Evolutionary conservation across 2,113 vertebrate species (phyloP).

Genomic region (Nothobranchius kuhntae): DNA sequence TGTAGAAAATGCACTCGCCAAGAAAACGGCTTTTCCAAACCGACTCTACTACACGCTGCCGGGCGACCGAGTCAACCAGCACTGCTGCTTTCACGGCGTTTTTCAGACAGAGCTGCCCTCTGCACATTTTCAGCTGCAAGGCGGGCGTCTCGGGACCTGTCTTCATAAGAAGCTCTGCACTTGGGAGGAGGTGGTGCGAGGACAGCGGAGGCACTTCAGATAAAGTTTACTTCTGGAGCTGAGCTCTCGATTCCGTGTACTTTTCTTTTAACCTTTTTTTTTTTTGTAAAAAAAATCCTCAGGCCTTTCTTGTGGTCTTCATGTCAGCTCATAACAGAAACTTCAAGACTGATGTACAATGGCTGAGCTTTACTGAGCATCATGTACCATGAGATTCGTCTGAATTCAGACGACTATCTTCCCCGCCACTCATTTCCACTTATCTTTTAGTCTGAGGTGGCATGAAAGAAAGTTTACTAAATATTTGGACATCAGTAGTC

Average conservation of each 20-base stretch:
- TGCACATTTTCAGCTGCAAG: constrained; percentile 26
- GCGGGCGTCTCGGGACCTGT: constrained; percentile 33
- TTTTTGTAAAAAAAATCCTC: constrained; percentile 27
- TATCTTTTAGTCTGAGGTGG: constrained; percentile 58
- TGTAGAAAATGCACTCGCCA: constrained; percentile 77
- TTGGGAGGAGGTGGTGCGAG: constrained; percentile 33
- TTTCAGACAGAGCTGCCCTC: constrained; percentile 24
- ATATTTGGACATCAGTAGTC: constrained; percentile 49
- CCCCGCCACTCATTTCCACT: constrained; percentile 44
- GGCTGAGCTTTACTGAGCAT: constrained; percentile 53
- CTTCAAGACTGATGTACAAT: constrained; percentile 21
- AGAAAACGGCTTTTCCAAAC: constrained; percentile 87
- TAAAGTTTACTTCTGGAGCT: constrained; percentile 70
- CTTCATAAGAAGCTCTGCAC: constrained; percentile 30
- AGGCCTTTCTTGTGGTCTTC: constrained; percentile 50
- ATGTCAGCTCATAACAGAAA: constrained; percentile 68
- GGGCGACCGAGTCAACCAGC: constrained; percentile 30
- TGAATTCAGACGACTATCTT: constrained; percentile 33
- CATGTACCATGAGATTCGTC: constrained; percentile 39
- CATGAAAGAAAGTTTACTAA: constrained; percentile 53
- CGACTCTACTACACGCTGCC: constrained; percentile 48
- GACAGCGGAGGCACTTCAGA: constrained; percentile 62
- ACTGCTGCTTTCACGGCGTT: constrained; percentile 46
- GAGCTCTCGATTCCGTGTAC: constrained; percentile 76
- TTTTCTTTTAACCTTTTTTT: constrained; percentile 70